Conservation (phyloP, 1,140 invertebrate species). For the Thereuonema tuberculata region DNA sequence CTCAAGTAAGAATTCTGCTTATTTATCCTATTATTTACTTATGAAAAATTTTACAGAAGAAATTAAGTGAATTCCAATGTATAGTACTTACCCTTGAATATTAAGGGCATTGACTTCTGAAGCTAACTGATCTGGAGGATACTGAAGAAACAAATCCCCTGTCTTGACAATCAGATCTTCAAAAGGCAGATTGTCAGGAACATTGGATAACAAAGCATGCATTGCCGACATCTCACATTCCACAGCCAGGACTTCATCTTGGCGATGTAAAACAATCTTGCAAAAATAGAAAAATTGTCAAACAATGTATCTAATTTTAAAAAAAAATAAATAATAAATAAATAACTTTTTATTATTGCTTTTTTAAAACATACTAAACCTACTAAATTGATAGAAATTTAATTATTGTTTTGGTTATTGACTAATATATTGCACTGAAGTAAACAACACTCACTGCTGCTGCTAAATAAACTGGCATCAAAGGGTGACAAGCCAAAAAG, state of each 20-base stretch:
- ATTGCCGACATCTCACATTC: conserved; percentile 73
- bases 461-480: conserved; percentile 88
- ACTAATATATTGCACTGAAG: no score
- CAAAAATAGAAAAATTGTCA: no score
- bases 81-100: neutral
- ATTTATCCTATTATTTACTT: neutral
- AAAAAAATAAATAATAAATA: no score
- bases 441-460: conserved; percentile 50
- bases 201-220: conserved; percentile 57
- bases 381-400: no score
- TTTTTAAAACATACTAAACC: neutral
- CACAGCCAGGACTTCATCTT: conserved; percentile 53
- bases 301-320: no score
- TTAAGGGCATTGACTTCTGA: neutral
- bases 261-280: conserved; percentile 60
- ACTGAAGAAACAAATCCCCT: conserved; percentile 48
- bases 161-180: conserved; percentile 59
- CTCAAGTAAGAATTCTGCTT: no score
- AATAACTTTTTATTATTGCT: neutral
- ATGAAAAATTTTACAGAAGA: neutral
- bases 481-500: conserved; percentile 72
- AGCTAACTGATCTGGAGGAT: conserved; percentile 54
- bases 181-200: conserved; percentile 75
- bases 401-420: no score
- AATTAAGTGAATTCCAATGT: neutral